A percentile compares a stretch with the other conserved stretches of the same genome.
Evolutionary conservation across 2,113 vertebrate species (phyloP).

Genomic region (Proteles cristata): DNA sequence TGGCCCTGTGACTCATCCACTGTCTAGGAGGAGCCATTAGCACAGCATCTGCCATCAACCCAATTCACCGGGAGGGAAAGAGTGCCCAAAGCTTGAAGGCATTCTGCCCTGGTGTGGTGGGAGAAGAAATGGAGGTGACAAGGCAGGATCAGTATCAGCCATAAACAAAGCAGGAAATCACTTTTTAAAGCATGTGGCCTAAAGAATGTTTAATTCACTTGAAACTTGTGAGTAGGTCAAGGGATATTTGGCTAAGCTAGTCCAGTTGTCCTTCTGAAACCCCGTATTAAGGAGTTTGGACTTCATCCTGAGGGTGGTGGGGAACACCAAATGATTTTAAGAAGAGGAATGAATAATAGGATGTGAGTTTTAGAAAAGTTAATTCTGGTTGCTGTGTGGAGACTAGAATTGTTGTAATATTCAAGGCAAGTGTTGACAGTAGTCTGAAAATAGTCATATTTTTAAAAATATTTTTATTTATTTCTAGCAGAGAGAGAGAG

Average conservation of each 20-base stretch:
- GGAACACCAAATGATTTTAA: background rate
- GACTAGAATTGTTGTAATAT: background rate
- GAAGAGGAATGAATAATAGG: background rate
- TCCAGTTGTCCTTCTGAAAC: background rate
- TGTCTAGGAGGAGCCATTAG: background rate
- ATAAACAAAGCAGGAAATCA: background rate
- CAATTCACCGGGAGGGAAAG: background rate
- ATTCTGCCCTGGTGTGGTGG: background rate
- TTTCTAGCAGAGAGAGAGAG: no score
- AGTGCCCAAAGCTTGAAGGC: background rate
- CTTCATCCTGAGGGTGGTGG: background rate
- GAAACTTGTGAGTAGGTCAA: background rate
- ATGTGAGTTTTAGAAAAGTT: constrained; percentile 21
- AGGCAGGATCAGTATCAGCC: background rate
- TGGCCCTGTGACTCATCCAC: background rate
- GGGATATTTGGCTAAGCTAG: background rate
- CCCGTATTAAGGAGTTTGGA: background rate
- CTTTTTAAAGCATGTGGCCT: background rate
- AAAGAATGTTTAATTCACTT: background rate
- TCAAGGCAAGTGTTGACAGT: background rate
- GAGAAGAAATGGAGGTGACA: background rate
- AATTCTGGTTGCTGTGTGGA: background rate
- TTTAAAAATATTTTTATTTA: no score
- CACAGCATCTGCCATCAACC: background rate
- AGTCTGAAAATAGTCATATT: background rate